phyloP scores from a whole-genome alignment of 2,888 invertebrate species.

The Ommatoiulus sabulosus region DNA sequence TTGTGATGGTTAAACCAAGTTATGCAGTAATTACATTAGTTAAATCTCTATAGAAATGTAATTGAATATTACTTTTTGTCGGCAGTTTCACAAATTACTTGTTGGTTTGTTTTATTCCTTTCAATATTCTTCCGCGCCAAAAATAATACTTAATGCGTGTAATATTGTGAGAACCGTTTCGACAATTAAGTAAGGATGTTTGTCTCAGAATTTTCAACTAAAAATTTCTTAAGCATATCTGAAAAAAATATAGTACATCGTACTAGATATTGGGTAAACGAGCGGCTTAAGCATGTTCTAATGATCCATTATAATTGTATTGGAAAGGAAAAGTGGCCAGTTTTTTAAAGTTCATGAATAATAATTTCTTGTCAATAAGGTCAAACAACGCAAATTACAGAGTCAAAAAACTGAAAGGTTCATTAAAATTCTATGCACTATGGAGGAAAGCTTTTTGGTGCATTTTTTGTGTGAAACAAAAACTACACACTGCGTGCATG shows the following conservation, averaged over 20 bases:
- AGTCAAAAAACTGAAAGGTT: background rate
- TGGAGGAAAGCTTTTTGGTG: background rate
- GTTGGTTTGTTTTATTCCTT: background rate
- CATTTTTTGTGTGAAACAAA: background rate
- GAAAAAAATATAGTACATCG: background rate
- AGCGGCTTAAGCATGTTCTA: background rate
- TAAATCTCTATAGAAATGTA: slow-evolving; percentile 21
- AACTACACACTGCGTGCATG: background rate
- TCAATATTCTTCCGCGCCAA: background rate
- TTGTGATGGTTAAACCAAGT: background rate
- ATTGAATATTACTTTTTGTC: slow-evolving; percentile 4
- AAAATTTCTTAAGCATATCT: background rate
- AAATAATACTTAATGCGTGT: background rate
- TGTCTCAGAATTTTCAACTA: background rate
- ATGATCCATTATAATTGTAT: background rate
- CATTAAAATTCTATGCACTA: slow-evolving; percentile 13
- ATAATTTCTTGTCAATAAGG: slow-evolving; percentile 31
- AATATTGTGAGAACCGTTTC: background rate
- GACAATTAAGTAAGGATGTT: background rate
- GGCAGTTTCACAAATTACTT: background rate
- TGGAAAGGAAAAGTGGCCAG: slow-evolving; percentile 14
- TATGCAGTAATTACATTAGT: slow-evolving; percentile 11
- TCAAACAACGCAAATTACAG: background rate
- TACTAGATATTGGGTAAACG: background rate
- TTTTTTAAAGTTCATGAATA: background rate